phyloP scores from a whole-genome alignment of 2,113 vertebrate genomes.

The Serilophus lunatus region DNA sequence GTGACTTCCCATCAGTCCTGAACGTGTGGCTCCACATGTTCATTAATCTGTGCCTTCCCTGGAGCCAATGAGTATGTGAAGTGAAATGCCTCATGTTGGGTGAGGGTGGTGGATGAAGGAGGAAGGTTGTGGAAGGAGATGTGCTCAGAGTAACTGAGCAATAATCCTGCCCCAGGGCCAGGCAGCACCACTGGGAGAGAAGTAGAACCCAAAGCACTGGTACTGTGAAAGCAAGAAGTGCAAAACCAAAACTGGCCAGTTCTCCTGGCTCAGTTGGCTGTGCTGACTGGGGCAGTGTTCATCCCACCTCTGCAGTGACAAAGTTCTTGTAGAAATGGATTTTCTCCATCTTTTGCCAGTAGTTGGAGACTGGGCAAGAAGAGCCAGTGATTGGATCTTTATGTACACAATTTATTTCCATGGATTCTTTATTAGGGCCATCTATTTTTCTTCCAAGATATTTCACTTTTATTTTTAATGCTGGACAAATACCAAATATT shows the following conservation, averaged over 20 bases:
- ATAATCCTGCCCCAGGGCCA: background rate
- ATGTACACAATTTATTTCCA: background rate
- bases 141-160: background rate
- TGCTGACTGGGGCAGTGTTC: background rate
- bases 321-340: background rate
- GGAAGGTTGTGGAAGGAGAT: background rate
- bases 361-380: background rate
- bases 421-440: background rate
- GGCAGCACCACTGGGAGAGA: background rate
- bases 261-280: background rate
- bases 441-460: background rate
- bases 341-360: background rate
- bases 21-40: background rate
- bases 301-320: background rate
- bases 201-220: background rate
- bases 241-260: background rate
- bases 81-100: background rate
- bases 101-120: background rate
- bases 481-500: slow-evolving; percentile 30
- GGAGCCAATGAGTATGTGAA: background rate
- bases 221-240: background rate
- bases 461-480: slow-evolving; percentile 15
- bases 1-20: background rate
- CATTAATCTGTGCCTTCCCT: background rate
- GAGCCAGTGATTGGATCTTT: background rate